A percentile compares a stretch with the other conserved stretches of the same genome.
phyloP scores from a whole-genome alignment of 1,140 invertebrate genomes.

The Drosophila trapezifrons region DNA sequence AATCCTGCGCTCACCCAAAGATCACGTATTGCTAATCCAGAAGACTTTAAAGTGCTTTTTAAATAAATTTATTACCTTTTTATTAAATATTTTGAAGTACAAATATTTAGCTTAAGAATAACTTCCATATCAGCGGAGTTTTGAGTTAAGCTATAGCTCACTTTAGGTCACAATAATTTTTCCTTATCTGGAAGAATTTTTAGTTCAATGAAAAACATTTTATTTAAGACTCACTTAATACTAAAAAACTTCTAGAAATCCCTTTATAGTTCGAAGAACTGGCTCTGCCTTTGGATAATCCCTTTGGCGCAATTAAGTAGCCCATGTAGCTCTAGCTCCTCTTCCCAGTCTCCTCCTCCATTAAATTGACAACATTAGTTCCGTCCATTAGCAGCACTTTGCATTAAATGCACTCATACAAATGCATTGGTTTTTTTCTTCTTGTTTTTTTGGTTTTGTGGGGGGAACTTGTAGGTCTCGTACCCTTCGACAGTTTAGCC shows the following conservation, averaged over 20 bases:
- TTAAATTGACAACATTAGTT: constrained; percentile 67
- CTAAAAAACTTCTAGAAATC: too few relatives aligned
- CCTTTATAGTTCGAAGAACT: background rate
- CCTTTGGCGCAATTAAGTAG: constrained; percentile 1
- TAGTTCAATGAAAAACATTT: too few relatives aligned
- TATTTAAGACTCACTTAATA: too few relatives aligned
- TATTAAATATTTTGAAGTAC: background rate
- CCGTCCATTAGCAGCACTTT: constrained; percentile 68
- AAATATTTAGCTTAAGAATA: too few relatives aligned
- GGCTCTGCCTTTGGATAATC: background rate
- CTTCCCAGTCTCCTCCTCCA: background rate
- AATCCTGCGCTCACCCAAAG: background rate
- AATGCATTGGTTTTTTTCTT: constrained; percentile 22
- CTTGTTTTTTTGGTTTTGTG: too few relatives aligned
- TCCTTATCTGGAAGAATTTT: too few relatives aligned
- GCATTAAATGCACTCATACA: constrained; percentile 42
- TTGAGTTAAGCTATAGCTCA: too few relatives aligned
- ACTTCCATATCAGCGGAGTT: too few relatives aligned
- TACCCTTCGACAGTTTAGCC: constrained; percentile 50
- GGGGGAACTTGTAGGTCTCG: constrained; percentile 20
- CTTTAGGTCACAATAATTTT: too few relatives aligned
- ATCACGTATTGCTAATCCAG: too few relatives aligned
- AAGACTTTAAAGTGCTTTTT: background rate
- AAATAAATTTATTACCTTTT: background rate
- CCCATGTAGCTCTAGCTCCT: background rate